phyloP scores from a whole-genome alignment of 2,113 vertebrate genomes.

The Pygoscelis adeliae region DNA sequence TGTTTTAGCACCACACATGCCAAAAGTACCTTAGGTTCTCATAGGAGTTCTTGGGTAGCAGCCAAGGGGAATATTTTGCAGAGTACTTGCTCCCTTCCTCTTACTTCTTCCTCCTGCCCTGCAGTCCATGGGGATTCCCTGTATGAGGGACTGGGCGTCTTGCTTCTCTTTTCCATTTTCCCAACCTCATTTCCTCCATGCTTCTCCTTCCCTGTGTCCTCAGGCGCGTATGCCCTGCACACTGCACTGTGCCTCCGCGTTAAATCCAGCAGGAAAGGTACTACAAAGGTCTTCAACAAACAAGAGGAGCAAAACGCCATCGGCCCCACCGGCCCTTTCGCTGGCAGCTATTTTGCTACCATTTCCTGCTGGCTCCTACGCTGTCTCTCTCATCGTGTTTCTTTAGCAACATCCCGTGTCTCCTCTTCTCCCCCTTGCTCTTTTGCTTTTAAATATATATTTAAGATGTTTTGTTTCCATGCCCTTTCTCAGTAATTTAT shows the following conservation, averaged over 20 bases:
- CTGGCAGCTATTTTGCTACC: not conserved
- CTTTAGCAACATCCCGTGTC: not conserved
- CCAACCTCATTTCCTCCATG: not conserved
- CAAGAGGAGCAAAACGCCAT: not conserved
- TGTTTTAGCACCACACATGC: not conserved
- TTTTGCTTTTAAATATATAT: conserved; percentile 28
- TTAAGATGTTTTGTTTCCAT: conserved; percentile 20
- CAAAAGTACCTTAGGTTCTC: not conserved
- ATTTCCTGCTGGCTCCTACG: not conserved
- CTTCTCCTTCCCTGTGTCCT: not conserved
- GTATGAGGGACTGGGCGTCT: not conserved
- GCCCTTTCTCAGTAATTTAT: conserved; percentile 17
- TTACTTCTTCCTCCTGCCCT: not conserved
- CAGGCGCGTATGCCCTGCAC: rapidly evolving
- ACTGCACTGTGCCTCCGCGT: not conserved
- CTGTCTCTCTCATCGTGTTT: not conserved
- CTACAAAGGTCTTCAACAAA: not conserved
- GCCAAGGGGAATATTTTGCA: not conserved
- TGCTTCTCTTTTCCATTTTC: not conserved
- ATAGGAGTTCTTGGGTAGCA: not conserved
- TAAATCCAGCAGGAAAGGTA: not conserved
- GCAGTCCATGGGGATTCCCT: not conserved
- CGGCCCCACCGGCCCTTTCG: not conserved
- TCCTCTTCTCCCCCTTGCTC: not conserved
- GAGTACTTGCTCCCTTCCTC: not conserved